Base-by-base conservation (phyloP, 2,113 vertebrate genomes). In the Plectropomus leopardus region DNA sequence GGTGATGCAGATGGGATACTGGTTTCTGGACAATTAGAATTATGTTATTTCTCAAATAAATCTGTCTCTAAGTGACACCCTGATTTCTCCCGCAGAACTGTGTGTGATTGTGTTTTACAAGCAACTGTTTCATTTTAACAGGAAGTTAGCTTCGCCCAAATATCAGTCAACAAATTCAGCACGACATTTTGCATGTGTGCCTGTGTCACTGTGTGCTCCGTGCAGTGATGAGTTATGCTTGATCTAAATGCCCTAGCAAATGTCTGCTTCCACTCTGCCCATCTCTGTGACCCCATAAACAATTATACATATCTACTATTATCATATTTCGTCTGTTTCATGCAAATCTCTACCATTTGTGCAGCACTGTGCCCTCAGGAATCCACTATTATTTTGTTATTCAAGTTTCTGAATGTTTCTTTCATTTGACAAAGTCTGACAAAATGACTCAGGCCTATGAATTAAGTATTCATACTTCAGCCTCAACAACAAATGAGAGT, bases 21-120 rank as follows among this genome's bases (percentile, higher is more conserved):
- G 76, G 71, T 84, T 81, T 81, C 78, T 64, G 24, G 71, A 87
- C 89, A 88, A 90, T 91, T 78, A 87, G 58, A 92, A 82, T 72
- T 44, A 82, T 60, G 54, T 79, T 72, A 80, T 77, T 81, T 65
- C 26, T 70, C 53, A 80, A 67, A 78, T 72, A 77, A 79, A 80
- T 86, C 57, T 66, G 48, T 54, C 28, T 70, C 44, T n/a, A 55
- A 78, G 53, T 75, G 69, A 83, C 76, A 66, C 34, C 24, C 42
- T 5, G n/a, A 73, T 81, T 86, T 65, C 24, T 64, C 57, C 66
- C 45, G 9, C 24, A 65, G 42, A 59, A 21, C 53, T 30, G 8
- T 44, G 28, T 51, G 23, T 48, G 54, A 54, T 53, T 36, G 26
- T 44, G 15, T 63, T 75, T 76, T 11, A 57, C 21, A 51, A 53